Percentiles rank a stretch among this genome's conserved stretches.
phyloP scores from a whole-genome alignment of 2,797 vertebrate genomes.

The Siniperca scherzeri region DNA sequence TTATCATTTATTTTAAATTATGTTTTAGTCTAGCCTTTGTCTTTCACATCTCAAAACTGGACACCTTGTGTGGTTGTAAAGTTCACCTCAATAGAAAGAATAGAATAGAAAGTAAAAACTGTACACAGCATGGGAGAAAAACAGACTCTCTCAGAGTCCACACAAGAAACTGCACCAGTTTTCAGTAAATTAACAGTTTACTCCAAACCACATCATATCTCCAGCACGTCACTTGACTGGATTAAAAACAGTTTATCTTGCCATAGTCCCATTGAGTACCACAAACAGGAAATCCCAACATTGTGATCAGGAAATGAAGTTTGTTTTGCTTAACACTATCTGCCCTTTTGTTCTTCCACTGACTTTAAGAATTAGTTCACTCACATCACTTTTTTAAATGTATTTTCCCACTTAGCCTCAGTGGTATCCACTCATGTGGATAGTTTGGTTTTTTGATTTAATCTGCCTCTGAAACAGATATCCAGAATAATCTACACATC shows the following conservation, averaged over 20 bases:
- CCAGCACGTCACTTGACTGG: neutral
- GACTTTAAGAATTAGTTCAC: slow-evolving; percentile 10
- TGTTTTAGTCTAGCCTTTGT: neutral
- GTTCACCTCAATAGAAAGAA: neutral
- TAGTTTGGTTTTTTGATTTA: slow-evolving; percentile 5
- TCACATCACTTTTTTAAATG: neutral
- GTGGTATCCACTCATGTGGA: slow-evolving; percentile 5
- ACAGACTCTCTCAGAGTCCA: neutral
- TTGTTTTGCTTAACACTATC: neutral
- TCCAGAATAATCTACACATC: neutral
- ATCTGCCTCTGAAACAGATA: neutral
- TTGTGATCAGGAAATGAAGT: slow-evolving; percentile 22
- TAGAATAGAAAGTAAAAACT: neutral
- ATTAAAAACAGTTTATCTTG: slow-evolving; percentile 30
- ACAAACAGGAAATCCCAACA: slow-evolving; percentile 46
- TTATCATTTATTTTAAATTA: neutral
- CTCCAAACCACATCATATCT: slow-evolving; percentile 38
- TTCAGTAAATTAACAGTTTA: slow-evolving; percentile 29
- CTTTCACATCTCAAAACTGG: neutral
- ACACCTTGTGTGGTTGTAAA: neutral
- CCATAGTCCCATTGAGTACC: neutral
- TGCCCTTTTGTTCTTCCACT: slow-evolving; percentile 13
- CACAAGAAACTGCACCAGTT: slow-evolving; percentile 10
- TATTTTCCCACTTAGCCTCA: neutral
- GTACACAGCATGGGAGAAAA: neutral